Percentiles rank a stretch among this genome's conserved stretches.
phyloP scores from a whole-genome alignment of 2,113 vertebrate species.

The Danionella cerebrum region DNA sequence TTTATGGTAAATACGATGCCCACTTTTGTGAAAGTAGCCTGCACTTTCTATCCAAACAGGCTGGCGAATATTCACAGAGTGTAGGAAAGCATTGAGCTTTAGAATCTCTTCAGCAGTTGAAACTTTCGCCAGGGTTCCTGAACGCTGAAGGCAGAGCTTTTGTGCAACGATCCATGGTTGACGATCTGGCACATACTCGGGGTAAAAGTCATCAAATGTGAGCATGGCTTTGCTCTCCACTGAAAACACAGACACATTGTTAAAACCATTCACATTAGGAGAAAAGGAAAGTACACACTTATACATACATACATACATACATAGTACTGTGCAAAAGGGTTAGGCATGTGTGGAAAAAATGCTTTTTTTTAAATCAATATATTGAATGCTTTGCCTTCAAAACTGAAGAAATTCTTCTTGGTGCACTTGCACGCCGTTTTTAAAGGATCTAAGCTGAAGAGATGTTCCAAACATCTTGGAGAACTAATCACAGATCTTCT shows the following conservation, averaged over 20 bases:
- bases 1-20: constrained; percentile 42
- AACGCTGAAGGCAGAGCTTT: constrained; percentile 48
- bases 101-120: constrained; percentile 40
- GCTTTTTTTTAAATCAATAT: too few relatives aligned
- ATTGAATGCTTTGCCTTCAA: too few relatives aligned
- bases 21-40: constrained; percentile 28
- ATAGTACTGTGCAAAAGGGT: too few relatives aligned
- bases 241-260: constrained; percentile 24
- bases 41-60: constrained; percentile 60
- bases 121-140: constrained; percentile 50
- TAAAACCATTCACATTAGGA: too few relatives aligned
- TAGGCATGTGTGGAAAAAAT: too few relatives aligned
- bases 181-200: constrained; percentile 50
- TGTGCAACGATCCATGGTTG: constrained; percentile 48
- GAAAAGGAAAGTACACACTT: too few relatives aligned
- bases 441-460: too few relatives aligned
- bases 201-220: constrained; percentile 47
- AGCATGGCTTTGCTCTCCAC: constrained; percentile 34
- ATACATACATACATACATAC: too few relatives aligned
- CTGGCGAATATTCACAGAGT: constrained; percentile 58
- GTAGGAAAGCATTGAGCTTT: constrained; percentile 51
- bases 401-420: too few relatives aligned
- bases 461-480: too few relatives aligned
- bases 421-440: too few relatives aligned
- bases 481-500: too few relatives aligned